These are phyloP conservation scores for Phortica okadai DNA, from an alignment of 2,888 invertebrate species.

Conservation along the genomic window DNA sequence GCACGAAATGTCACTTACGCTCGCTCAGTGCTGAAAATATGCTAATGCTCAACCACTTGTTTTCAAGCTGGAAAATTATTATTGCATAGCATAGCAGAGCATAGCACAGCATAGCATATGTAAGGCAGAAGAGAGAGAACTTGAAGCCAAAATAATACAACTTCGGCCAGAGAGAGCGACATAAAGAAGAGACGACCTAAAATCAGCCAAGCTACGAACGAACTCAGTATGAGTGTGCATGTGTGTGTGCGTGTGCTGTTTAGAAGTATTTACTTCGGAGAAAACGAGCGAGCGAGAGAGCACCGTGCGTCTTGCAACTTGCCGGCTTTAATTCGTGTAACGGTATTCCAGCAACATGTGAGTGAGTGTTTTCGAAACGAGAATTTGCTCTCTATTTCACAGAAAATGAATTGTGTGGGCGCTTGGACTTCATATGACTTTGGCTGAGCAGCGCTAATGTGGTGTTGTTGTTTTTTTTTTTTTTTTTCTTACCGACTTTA, in stretches of 20 bases:
- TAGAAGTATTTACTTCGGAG: no score
- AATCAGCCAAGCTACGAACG: not conserved
- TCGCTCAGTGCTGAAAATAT: constrained; percentile 63
- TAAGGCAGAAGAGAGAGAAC: not conserved
- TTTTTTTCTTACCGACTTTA: no score
- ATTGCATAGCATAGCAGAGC: not conserved
- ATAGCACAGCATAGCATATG: not conserved
- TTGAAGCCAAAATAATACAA: not conserved
- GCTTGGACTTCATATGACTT: not conserved
- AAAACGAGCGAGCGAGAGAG: not conserved
- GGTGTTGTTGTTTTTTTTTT: no score
- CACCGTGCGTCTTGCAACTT: not conserved
- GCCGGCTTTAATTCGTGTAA: constrained; percentile 4
- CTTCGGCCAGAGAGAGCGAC: not conserved
- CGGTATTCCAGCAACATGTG: constrained; percentile 1
- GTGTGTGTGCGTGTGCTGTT: not conserved
- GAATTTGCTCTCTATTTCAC: not conserved
- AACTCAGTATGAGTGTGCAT: not conserved
- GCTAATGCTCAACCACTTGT: constrained; percentile 73
- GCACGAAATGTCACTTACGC: constrained; percentile 66
- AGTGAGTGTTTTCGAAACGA: not conserved
- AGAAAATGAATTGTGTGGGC: constrained; percentile 3
- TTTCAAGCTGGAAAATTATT: constrained; percentile 55
- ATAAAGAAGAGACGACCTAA: not conserved
- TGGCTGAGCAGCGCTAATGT: no score